Percentiles rank a stretch among this genome's conserved stretches.
These are phyloP conservation scores for Epinotia demarniana DNA, from an alignment of 2,888 invertebrate species.

Conservation along the genomic window DNA sequence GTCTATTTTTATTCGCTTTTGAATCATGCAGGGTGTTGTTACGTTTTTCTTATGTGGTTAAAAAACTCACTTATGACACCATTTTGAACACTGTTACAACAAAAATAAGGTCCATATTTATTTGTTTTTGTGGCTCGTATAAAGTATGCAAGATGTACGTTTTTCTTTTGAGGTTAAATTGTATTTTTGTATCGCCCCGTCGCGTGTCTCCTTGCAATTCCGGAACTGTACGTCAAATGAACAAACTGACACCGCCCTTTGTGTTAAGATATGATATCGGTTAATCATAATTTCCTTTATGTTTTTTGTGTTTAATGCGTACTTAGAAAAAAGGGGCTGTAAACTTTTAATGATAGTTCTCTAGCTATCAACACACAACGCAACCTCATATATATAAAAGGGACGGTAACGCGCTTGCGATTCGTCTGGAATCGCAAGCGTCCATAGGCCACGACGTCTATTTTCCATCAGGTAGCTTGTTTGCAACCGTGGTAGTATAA, in stretches of 20 bases:
- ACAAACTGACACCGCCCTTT: conserved; percentile 20
- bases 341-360: background rate
- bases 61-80: background rate
- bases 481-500: too few relatives aligned
- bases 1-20: background rate
- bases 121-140: background rate
- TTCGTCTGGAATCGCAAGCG: too few relatives aligned
- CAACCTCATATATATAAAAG: too few relatives aligned
- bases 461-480: too few relatives aligned
- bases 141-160: background rate
- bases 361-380: too few relatives aligned
- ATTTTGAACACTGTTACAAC: too few relatives aligned
- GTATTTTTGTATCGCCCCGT: conserved; percentile 17
- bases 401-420: too few relatives aligned
- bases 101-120: background rate
- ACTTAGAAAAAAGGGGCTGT: background rate
- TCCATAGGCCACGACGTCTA: too few relatives aligned
- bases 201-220: conserved; percentile 24
- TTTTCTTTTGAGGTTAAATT: background rate
- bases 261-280: conserved; percentile 27
- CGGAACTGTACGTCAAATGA: conserved; percentile 19
- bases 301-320: conserved; percentile 7
- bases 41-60: background rate
- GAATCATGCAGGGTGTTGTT: background rate
- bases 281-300: conserved; percentile 26